Base-by-base conservation (phyloP, 2,888 invertebrate genomes). In the Drosophila incognita region DNA sequence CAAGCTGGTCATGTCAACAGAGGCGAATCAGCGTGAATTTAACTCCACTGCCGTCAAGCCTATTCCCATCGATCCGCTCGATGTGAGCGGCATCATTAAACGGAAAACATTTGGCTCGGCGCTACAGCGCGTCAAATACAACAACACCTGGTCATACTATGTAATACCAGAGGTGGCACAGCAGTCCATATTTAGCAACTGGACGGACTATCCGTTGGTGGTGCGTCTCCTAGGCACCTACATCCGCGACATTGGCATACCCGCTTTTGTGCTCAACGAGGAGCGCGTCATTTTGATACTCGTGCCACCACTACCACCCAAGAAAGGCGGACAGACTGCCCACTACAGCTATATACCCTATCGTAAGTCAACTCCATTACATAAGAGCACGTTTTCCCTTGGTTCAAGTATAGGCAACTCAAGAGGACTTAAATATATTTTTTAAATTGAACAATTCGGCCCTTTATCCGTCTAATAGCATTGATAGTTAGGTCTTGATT, bases 251-350 rank as follows among this genome's bases (percentile, higher is more conserved):
- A 79, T 93, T 40, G 91, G 91, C 3, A 82, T 93, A 35, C 91
- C 93, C 0, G 89, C 91, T 21, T 91, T 78, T 74, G 91, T 93
- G 18, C 64, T 92, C 15, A 91, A 92, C 58, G 81, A 88, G 0
- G 81, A 92, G 42, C 86, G 91, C 4, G 83, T 90, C 3, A 92
- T 92, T 38, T 74, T 92, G 36, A 90, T 92, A 42, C 61, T 93
- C 24, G 87, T 92, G 56, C 93, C 93, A 1, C 93, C 93, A 0
- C 56, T 80, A 38, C 93, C 93, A 1, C 93, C 93, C 0, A 92
- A 87, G 38, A 90, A 67, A 29, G 91, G 89, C 0, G 82, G 83
- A 4, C 73, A 78, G 24, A 82, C 82, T 4, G 82, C 90, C 59
- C 91, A 87, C 60, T 93, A 92, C 74, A 91, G 92, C 42, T 93